These are phyloP conservation scores for Drosophila bocki DNA, from an alignment of 1,140 invertebrate species.

Conservation along the genomic window DNA sequence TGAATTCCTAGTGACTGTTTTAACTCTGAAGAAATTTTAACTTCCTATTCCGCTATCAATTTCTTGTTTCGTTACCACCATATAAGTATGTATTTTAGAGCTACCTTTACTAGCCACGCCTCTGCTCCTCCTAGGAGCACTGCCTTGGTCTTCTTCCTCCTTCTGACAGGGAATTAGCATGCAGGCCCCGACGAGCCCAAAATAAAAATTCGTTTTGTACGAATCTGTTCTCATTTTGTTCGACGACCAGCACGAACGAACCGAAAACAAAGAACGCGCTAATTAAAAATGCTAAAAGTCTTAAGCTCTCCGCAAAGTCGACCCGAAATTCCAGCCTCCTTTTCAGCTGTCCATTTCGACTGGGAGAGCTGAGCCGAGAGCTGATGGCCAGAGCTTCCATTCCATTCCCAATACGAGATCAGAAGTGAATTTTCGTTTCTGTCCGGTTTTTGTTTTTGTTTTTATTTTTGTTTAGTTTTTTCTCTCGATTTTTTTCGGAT, in stretches of 20 bases:
- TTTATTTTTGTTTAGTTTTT: conserved; percentile 42
- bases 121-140: conserved; percentile 22
- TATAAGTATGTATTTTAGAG: conserved; percentile 8
- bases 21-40: not conserved
- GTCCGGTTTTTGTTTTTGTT: conserved; percentile 26
- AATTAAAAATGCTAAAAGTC: conserved; percentile 84
- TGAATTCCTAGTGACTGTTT: not conserved
- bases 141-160: not conserved
- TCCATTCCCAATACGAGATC: conserved; percentile 75
- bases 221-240: conserved; percentile 55
- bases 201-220: conserved; percentile 48
- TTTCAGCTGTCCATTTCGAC: conserved; percentile 78
- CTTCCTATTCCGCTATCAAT: not conserved
- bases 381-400: conserved; percentile 54
- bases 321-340: conserved; percentile 76
- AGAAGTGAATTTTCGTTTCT: conserved; percentile 46
- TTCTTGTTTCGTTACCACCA: not conserved
- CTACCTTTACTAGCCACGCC: conserved; percentile 11
- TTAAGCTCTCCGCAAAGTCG: conserved; percentile 65
- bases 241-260: conserved; percentile 59
- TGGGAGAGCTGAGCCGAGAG: conserved; percentile 22
- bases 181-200: conserved; percentile 30
- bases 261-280: conserved; percentile 83
- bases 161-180: conserved; percentile 44
- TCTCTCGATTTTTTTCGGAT: conserved; percentile 48